A percentile compares a stretch with the other conserved stretches of the same genome.
These are phyloP conservation scores for Thunnus albacares DNA, from an alignment of 2,797 vertebrate species.

Conservation along the genomic window DNA sequence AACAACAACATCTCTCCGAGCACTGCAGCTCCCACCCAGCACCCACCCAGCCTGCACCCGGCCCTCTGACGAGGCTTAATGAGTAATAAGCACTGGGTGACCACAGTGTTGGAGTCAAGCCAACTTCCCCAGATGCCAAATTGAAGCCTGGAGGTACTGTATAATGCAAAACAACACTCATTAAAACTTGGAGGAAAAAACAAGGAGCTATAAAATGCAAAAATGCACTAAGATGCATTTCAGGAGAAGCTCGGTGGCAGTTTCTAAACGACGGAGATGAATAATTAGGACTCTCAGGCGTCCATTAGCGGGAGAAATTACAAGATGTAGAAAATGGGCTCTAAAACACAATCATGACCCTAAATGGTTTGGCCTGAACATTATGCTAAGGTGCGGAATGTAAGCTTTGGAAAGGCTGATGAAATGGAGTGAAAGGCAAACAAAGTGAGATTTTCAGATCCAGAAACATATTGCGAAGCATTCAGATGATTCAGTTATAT, in stretches of 20 bases:
- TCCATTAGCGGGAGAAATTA: constrained; percentile 77
- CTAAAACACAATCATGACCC: constrained; percentile 52
- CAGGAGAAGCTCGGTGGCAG: constrained; percentile 62
- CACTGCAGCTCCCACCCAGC: constrained; percentile 57
- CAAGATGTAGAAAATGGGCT: constrained; percentile 60
- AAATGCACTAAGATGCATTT: constrained; percentile 71
- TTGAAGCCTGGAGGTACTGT: constrained; percentile 79
- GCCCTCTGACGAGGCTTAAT: constrained; percentile 72
- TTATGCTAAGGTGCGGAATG: constrained; percentile 24
- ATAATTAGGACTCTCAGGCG: constrained; percentile 74
- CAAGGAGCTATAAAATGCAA: constrained; percentile 74
- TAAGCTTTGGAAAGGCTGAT: constrained; percentile 28
- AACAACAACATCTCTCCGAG: constrained; percentile 61
- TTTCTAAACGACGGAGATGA: constrained; percentile 65
- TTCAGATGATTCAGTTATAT: constrained; percentile 18
- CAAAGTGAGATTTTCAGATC: constrained; percentile 10
- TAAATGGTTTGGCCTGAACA: constrained; percentile 44
- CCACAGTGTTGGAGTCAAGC: constrained; percentile 77
- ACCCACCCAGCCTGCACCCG: constrained; percentile 64
- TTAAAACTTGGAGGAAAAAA: constrained; percentile 77
- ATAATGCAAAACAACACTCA: constrained; percentile 82
- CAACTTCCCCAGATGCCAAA: constrained; percentile 82
- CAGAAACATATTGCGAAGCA: constrained; percentile 15
- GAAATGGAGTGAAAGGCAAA: constrained; percentile 32
- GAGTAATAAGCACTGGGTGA: constrained; percentile 81